Percentiles rank a stretch among this genome's conserved stretches.
Evolutionary conservation across 2,113 vertebrate species (phyloP).

Genomic region (Alectura lathami): DNA sequence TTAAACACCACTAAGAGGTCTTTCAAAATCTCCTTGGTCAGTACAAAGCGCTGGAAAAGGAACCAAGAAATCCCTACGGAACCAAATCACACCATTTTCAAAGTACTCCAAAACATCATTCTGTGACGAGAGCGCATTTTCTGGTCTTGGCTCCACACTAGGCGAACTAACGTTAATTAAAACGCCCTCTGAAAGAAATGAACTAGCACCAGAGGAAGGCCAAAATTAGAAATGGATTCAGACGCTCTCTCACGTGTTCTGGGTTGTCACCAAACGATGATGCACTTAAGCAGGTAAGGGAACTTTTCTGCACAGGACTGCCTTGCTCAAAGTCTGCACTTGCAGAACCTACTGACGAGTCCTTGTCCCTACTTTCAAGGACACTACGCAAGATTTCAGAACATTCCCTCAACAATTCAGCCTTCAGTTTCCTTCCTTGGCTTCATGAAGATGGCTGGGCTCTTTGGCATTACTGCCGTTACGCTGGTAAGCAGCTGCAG

Average conservation of each 20-base stretch:
- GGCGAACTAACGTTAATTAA: not conserved
- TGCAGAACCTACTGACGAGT: not conserved
- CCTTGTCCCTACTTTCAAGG: not conserved
- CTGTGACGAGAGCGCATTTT: not conserved
- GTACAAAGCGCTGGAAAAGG: not conserved
- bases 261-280: not conserved
- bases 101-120: not conserved
- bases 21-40: not conserved
- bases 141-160: not conserved
- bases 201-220: not conserved
- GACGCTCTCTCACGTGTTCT: not conserved
- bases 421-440: not conserved
- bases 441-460: not conserved
- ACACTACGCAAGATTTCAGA: not conserved
- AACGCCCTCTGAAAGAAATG: not conserved
- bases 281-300: not conserved
- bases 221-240: not conserved
- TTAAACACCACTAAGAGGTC: not conserved
- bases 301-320: not conserved
- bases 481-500: not conserved
- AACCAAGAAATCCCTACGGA: not conserved
- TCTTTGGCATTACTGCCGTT: not conserved
- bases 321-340: not conserved
- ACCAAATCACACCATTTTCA: not conserved
- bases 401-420: not conserved